phyloP scores from a whole-genome alignment of 2,888 invertebrate species.

The Hypomecis punctinalis region DNA sequence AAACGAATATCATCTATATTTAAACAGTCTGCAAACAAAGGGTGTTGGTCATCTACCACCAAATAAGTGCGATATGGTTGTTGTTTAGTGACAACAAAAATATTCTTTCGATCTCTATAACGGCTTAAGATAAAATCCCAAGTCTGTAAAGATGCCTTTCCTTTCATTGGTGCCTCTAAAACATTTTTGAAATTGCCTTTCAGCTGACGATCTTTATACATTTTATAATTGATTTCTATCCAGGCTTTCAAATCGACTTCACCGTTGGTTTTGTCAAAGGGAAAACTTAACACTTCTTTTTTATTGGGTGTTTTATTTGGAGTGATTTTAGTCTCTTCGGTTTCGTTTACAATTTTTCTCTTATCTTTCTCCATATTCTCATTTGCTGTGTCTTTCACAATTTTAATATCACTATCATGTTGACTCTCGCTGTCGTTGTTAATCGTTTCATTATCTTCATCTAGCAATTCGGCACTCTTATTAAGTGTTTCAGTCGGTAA shows the following conservation, averaged over 20 bases:
- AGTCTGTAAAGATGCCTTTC: conserved; percentile 64
- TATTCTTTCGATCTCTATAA: conserved; percentile 68
- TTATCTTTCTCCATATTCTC: too few species aligned
- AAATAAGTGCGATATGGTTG: conserved; percentile 71
- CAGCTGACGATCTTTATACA: conserved; percentile 60
- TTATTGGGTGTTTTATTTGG: conserved; percentile 6
- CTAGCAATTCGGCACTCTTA: conserved; percentile 1
- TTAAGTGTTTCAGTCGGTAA: neutral
- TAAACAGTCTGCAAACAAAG: conserved; percentile 65
- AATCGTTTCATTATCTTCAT: conserved; percentile 3
- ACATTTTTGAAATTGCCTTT: conserved; percentile 54
- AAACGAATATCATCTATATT: conserved; percentile 69
- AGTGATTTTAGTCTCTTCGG: neutral
- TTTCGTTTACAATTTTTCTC: neutral
- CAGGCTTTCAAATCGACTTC: conserved; percentile 63
- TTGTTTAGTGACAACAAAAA: conserved; percentile 65
- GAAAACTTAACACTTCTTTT: conserved; percentile 21
- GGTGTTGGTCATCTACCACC: conserved; percentile 59
- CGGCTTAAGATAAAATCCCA: conserved; percentile 73
- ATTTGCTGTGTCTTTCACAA: too few species aligned
- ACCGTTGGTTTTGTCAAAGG: conserved; percentile 33
- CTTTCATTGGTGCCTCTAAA: conserved; percentile 62
- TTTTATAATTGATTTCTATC: conserved; percentile 70
- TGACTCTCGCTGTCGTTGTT: neutral
- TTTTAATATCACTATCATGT: neutral